Conservation (phyloP, 2,888 invertebrate species). For the Drosophila sordidula region DNA sequence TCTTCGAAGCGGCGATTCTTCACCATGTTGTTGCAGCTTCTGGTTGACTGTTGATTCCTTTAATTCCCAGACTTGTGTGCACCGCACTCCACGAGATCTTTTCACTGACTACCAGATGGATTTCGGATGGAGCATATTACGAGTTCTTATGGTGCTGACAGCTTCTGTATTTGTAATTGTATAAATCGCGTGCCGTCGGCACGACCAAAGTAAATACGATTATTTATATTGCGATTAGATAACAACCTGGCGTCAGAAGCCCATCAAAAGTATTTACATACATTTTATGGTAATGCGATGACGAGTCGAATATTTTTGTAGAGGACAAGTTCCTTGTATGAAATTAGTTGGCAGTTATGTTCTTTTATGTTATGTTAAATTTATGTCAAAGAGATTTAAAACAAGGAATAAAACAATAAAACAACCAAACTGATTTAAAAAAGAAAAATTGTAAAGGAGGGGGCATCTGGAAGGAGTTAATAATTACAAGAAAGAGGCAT, state of each 20-base stretch:
- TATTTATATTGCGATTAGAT: conserved; percentile 44
- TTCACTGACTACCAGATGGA: conserved; percentile 22
- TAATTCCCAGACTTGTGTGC: neutral
- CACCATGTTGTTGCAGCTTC: conserved; percentile 26
- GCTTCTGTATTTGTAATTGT: conserved; percentile 30
- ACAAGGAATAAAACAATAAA: neutral
- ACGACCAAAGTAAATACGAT: conserved; percentile 20
- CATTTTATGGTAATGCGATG: conserved; percentile 28
- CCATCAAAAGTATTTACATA: conserved; percentile 9
- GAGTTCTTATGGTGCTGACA: conserved; percentile 1
- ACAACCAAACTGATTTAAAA: too few relatives aligned
- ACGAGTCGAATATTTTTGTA: neutral
- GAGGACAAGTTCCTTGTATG: neutral
- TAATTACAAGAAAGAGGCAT: too few relatives aligned
- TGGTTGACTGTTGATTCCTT: neutral
- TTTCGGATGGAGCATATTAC: conserved; percentile 6
- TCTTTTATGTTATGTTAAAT: too few relatives aligned
- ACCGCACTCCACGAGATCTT: conserved; percentile 28
- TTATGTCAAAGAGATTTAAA: neutral
- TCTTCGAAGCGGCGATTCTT: conserved; percentile 54
- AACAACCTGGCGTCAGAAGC: neutral
- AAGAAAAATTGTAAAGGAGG: too few relatives aligned
- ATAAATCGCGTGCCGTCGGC: conserved; percentile 27
- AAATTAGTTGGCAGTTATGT: too few relatives aligned
- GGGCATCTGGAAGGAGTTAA: too few relatives aligned